phyloP scores from a whole-genome alignment of 2,113 vertebrate genomes.

The Chaenocephalus aceratus region DNA sequence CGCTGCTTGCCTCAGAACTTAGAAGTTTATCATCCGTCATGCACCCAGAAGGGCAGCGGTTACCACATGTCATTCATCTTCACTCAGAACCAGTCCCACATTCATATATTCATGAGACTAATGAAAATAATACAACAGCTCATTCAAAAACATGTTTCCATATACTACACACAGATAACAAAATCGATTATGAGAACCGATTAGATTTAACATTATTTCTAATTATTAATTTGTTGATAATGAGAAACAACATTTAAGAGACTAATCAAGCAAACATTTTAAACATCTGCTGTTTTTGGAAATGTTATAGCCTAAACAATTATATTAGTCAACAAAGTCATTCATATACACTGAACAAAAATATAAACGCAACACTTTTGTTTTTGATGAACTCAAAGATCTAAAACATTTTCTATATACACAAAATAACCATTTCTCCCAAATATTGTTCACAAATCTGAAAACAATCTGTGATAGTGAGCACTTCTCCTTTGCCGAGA shows the following conservation, averaged over 20 bases:
- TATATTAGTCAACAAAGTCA: not conserved
- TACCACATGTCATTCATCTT: slow-evolving; percentile 53
- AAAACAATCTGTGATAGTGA: too few species aligned
- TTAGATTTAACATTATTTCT: too few species aligned
- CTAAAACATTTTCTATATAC: too few species aligned
- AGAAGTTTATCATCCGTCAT: slow-evolving; percentile 57
- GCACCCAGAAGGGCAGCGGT: slow-evolving; percentile 48
- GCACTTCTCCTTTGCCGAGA: too few species aligned
- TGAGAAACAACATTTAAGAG: not conserved
- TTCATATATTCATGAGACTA: slow-evolving; percentile 26
- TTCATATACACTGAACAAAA: not conserved
- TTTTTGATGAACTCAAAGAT: too few species aligned
- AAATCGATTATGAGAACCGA: not conserved
- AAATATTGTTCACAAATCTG: too few species aligned
- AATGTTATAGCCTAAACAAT: not conserved
- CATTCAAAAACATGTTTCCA: slow-evolving; percentile 22
- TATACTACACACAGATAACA: not conserved
- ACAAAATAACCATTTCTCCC: too few species aligned
- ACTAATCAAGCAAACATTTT: not conserved
- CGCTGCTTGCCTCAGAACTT: slow-evolving; percentile 33
- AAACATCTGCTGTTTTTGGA: not conserved
- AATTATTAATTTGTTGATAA: too few species aligned
- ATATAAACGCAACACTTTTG: too few species aligned
- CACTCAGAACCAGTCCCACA: slow-evolving; percentile 12
- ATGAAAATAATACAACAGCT: slow-evolving; percentile 47